Evolutionary conservation across 2,797 vertebrate genomes (phyloP).

Genomic region (Falco novaeseelandiae): DNA sequence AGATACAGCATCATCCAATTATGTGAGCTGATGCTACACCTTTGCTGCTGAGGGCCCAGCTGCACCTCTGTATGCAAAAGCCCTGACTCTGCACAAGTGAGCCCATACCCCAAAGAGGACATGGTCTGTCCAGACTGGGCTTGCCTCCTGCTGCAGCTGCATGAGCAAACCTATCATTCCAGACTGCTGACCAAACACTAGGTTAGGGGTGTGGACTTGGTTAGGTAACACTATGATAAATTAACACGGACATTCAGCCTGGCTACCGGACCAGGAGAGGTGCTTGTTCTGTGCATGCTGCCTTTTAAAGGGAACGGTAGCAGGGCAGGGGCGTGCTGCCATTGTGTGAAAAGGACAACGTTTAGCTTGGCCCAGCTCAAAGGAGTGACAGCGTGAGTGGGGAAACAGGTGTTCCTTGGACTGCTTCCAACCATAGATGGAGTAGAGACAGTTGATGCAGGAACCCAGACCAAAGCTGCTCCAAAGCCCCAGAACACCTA

Average conservation of each 20-base stretch:
- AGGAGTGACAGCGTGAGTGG: not conserved
- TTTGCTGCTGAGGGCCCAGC: not conserved
- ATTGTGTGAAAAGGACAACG: not conserved
- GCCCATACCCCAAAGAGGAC: not conserved
- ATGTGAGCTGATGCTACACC: not conserved
- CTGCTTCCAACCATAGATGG: not conserved
- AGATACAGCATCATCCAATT: not conserved
- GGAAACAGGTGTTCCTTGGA: not conserved
- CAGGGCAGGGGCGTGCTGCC: fast-evolving
- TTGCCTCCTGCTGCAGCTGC: not conserved
- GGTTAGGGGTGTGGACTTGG: not conserved
- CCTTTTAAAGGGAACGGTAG: not conserved
- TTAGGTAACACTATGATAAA: not conserved
- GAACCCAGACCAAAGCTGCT: not conserved
- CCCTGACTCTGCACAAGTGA: not conserved
- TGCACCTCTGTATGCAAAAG: not conserved
- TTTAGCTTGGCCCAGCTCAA: not conserved
- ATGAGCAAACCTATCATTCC: fast-evolving
- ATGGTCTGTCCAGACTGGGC: not conserved
- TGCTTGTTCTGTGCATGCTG: not conserved
- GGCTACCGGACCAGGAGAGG: not conserved
- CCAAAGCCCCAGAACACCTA: not conserved
- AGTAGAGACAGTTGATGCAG: not conserved
- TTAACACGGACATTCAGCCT: not conserved
- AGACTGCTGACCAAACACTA: not conserved